Percentiles rank a stretch among this genome's conserved stretches.
phyloP scores from a whole-genome alignment of 2,888 invertebrate genomes.

The Cactoblastis cactorum region DNA sequence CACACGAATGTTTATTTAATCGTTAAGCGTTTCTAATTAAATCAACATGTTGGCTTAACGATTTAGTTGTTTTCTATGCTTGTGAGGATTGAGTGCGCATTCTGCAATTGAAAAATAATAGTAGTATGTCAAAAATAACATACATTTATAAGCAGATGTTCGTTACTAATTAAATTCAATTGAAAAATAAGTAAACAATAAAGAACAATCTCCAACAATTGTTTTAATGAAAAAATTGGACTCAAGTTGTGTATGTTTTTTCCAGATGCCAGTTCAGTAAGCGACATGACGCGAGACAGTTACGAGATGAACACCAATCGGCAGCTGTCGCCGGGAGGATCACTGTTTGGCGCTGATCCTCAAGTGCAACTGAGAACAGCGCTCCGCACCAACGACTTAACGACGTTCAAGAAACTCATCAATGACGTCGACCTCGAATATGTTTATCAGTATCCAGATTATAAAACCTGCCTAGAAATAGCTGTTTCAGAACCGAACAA shows the following conservation, averaged over 20 bases:
- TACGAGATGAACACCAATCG: constrained; percentile 71
- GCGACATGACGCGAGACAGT: constrained; percentile 63
- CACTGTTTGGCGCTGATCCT: constrained; percentile 68
- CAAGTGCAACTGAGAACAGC: constrained; percentile 73
- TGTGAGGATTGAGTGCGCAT: constrained; percentile 12
- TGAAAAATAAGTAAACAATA: constrained; percentile 49
- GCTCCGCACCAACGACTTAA: constrained; percentile 71
- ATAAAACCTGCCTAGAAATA: constrained; percentile 80
- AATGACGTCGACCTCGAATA: constrained; percentile 72
- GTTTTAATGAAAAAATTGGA: constrained; percentile 51
- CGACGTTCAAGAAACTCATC: constrained; percentile 73
- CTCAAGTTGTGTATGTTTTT: constrained; percentile 34
- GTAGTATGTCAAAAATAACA: constrained; percentile 10
- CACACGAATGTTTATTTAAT: constrained; percentile 52
- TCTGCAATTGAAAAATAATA: background rate
- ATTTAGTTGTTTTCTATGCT: constrained; percentile 25
- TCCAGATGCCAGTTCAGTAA: constrained; percentile 68
- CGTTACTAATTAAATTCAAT: constrained; percentile 47
- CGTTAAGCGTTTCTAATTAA: constrained; percentile 50
- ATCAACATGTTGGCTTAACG: constrained; percentile 43
- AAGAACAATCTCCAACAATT: constrained; percentile 44
- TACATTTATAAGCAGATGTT: no score
- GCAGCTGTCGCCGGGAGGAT: constrained; percentile 58
- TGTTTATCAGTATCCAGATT: constrained; percentile 77
- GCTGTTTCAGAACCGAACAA: constrained; percentile 74